Conservation (phyloP, 2,113 vertebrate genomes). For the Syngnathoides biaculeatus region DNA sequence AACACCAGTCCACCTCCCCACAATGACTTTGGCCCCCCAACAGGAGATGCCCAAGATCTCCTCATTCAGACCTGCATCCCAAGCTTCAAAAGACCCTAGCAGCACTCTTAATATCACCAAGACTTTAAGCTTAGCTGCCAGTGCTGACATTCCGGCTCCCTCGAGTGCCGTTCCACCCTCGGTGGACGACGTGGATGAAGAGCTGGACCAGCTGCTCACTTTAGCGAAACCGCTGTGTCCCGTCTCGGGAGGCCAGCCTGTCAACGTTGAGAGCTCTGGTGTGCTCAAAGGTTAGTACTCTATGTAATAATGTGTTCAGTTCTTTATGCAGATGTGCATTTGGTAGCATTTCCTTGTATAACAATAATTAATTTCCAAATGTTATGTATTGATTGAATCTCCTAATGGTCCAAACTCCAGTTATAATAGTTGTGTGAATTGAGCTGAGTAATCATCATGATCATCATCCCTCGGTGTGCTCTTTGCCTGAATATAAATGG, state of each 20-base stretch:
- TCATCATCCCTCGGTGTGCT: too few species aligned
- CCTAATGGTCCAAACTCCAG: neutral
- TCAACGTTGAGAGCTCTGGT: neutral
- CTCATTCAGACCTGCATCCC: constrained; percentile 43
- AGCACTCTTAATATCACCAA: neutral
- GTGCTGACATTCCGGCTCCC: constrained; percentile 4
- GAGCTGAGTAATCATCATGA: too few species aligned
- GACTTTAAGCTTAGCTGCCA: neutral
- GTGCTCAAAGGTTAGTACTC: constrained; percentile 42
- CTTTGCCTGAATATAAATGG: too few species aligned
- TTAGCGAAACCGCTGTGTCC: constrained; percentile 71
- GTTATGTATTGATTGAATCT: neutral
- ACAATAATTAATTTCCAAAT: neutral
- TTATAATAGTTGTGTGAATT: neutral
- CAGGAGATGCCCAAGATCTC: constrained; percentile 48
- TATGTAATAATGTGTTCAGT: neutral
- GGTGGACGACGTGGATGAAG: constrained; percentile 74
- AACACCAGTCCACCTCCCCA: constrained; percentile 80
- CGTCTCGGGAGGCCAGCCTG: constrained; percentile 13
- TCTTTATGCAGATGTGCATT: neutral
- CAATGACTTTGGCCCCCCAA: constrained; percentile 62
- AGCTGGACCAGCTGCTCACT: constrained; percentile 83
- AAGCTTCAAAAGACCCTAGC: neutral
- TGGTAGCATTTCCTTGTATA: neutral
- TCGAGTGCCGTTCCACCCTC: constrained; percentile 1